phyloP scores from a whole-genome alignment of 2,797 vertebrate species.

The Calcarius lapponicus region DNA sequence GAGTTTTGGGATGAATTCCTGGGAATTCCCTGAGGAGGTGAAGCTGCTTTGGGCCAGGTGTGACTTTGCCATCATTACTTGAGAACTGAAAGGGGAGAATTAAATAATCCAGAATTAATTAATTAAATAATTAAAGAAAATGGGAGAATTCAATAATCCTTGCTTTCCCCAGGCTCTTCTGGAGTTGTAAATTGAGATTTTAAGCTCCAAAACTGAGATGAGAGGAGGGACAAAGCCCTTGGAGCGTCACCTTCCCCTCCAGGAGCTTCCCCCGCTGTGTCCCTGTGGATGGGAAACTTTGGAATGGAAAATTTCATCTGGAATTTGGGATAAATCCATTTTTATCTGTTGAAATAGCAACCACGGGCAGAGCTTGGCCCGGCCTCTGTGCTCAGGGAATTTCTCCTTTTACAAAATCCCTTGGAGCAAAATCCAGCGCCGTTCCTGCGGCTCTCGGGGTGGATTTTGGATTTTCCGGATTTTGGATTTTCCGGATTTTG shows the following conservation, averaged over 20 bases:
- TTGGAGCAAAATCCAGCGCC: not conserved
- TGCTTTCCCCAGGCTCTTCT: not conserved
- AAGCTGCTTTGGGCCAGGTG: no score
- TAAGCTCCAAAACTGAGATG: accelerated
- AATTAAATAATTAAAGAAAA: no score
- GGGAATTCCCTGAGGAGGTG: no score
- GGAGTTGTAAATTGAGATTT: accelerated
- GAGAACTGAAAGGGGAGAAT: no score
- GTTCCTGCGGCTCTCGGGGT: not conserved
- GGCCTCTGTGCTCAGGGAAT: not conserved
- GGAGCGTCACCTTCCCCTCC: accelerated
- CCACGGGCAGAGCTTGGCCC: no score
- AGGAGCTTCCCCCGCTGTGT: not conserved
- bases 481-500: no score
- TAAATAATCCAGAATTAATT: no score
- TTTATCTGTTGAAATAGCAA: no score
- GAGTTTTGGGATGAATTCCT: no score
- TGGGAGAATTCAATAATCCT: no score
- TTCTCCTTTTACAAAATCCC: not conserved
- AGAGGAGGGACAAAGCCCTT: not conserved
- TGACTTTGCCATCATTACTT: no score
- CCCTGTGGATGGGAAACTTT: not conserved
- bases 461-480: no score
- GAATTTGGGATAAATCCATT: accelerated
- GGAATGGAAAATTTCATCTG: accelerated